A percentile compares a stretch with the other conserved stretches of the same genome.
These are phyloP conservation scores for Rousettus leschenaultii DNA, from an alignment of 2,113 vertebrate genomes.

Conservation along the genomic window DNA sequence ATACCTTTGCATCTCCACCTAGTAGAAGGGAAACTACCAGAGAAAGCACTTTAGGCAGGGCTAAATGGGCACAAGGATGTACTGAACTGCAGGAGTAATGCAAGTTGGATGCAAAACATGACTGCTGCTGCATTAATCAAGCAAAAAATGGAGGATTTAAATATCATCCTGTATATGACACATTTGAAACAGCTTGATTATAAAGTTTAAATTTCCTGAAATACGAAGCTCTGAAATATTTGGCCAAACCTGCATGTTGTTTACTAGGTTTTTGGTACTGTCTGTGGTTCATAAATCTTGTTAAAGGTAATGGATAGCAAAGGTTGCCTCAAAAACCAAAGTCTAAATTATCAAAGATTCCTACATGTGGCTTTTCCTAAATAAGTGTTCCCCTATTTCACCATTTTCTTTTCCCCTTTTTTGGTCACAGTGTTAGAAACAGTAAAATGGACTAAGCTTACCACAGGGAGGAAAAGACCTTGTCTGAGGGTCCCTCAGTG, in stretches of 20 bases:
- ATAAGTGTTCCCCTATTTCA: neutral
- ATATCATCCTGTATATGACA: neutral
- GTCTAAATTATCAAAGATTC: neutral
- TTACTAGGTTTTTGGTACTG: neutral
- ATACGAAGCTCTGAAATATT: slow-evolving; percentile 8
- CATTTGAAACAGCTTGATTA: slow-evolving; percentile 24
- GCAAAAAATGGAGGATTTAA: neutral
- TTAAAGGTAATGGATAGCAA: neutral
- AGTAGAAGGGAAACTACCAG: neutral
- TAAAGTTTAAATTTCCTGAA: slow-evolving; percentile 17
- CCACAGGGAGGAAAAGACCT: neutral
- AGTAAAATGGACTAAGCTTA: neutral
- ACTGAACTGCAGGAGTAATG: neutral
- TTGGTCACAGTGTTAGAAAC: neutral
- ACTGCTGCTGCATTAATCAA: neutral
- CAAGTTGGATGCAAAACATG: neutral
- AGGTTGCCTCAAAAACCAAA: slow-evolving; percentile 5
- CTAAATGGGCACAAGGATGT: neutral
- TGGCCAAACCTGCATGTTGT: neutral
- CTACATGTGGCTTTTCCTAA: neutral
- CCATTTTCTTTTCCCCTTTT: neutral
- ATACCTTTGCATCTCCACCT: neutral
- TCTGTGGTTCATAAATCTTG: neutral
- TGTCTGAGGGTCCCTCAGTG: neutral
- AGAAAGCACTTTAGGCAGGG: neutral